Conservation (phyloP, 1,140 invertebrate species). For the Philotrypesis tridentata region DNA sequence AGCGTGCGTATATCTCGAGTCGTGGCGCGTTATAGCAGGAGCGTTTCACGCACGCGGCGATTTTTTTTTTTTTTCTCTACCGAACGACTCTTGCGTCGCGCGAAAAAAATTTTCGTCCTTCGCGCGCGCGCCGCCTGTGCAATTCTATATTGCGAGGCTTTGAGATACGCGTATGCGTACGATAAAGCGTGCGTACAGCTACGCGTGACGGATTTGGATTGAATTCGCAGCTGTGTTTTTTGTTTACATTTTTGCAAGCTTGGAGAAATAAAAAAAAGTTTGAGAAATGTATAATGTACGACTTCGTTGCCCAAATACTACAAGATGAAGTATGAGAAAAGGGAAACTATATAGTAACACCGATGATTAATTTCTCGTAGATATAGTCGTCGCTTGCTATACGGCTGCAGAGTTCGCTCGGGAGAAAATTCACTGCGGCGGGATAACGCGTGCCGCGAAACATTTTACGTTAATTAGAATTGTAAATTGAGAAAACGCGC, state of each 20-base stretch:
- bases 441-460: background rate
- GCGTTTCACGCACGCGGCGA: background rate
- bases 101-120: constrained; percentile 8
- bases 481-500: background rate
- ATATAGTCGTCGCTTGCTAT: background rate
- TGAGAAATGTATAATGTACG: too few relatives aligned
- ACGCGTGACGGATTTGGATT: too few relatives aligned
- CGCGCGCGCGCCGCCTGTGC: background rate
- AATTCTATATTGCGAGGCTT: background rate
- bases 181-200: too few relatives aligned
- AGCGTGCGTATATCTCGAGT: too few relatives aligned
- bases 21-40: background rate
- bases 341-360: too few relatives aligned
- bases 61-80: background rate
- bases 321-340: too few relatives aligned
- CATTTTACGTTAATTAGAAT: background rate
- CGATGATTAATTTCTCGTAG: background rate
- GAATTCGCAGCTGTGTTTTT: too few relatives aligned
- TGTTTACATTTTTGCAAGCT: too few relatives aligned
- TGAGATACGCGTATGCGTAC: constrained; percentile 4
- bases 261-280: too few relatives aligned
- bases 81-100: background rate
- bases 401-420: background rate
- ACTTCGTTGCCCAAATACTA: too few relatives aligned
- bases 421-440: background rate